Percentiles rank a stretch among this genome's conserved stretches.
Evolutionary conservation across 2,113 vertebrate genomes (phyloP).

Genomic region (Malurus cyaneus): DNA sequence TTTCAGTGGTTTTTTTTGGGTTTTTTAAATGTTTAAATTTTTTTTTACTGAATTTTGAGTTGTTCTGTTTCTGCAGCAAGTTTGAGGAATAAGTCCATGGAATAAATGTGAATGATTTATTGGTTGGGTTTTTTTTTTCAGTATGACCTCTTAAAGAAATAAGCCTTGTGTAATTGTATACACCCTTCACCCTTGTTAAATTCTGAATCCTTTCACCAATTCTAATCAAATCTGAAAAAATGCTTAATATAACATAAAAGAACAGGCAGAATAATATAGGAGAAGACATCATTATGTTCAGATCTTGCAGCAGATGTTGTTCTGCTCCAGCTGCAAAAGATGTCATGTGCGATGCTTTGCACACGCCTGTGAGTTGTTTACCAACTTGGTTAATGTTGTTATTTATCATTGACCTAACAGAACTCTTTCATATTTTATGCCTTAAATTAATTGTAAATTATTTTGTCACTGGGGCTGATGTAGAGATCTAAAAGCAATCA

Average conservation of each 20-base stretch:
- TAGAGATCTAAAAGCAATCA: not conserved
- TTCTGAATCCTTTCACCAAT: not conserved
- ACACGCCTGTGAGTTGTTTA: not conserved
- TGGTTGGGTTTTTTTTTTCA: not conserved
- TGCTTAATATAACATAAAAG: not conserved
- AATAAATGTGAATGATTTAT: not conserved
- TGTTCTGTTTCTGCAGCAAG: not conserved
- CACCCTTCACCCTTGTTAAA: not conserved
- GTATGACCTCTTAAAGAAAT: not conserved
- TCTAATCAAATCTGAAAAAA: not conserved
- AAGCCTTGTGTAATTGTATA: not conserved
- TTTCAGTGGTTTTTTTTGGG: too few species aligned
- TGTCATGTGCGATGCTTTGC: fast-evolving
- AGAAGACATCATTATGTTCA: not conserved
- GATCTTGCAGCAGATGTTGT: not conserved
- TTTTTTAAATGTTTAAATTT: too few species aligned
- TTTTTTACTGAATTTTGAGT: not conserved
- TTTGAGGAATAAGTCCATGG: not conserved
- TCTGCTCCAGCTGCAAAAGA: not conserved
- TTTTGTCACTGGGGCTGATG: not conserved
- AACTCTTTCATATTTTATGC: not conserved
- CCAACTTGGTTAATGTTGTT: not conserved
- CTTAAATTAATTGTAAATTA: not conserved
- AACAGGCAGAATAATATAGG: not conserved
- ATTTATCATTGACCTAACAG: not conserved